A percentile compares a stretch with the other conserved stretches of the same genome.
Conservation (phyloP, 2,888 invertebrate species). For the Druceiella hillmani region DNA sequence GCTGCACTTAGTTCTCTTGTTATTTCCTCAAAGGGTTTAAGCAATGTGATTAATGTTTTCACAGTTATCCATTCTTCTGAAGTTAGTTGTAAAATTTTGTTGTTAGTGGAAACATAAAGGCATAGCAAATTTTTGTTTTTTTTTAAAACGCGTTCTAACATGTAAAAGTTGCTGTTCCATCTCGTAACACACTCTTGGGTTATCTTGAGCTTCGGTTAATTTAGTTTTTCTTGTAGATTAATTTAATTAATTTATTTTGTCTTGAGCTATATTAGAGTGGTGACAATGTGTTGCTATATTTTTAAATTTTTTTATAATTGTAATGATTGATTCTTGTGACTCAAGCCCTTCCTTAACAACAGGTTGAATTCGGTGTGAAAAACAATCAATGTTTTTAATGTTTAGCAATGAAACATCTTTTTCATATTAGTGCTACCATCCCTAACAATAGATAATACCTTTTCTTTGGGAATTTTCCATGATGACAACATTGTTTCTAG, state of each 20-base stretch:
- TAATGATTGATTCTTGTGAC: slow-evolving; percentile 12
- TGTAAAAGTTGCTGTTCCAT: slow-evolving; percentile 19
- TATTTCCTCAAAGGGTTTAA: slow-evolving; percentile 20
- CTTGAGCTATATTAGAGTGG: slow-evolving; percentile 16
- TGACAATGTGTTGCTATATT: slow-evolving; percentile 19
- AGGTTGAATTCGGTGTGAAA: slow-evolving; percentile 12
- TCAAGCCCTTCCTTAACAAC: slow-evolving; percentile 14
- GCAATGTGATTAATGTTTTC: slow-evolving; percentile 16
- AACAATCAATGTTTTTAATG: slow-evolving; percentile 13
- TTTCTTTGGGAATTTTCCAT: slow-evolving; percentile 6
- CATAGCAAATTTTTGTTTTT: slow-evolving; percentile 17
- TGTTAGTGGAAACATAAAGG: slow-evolving; percentile 19
- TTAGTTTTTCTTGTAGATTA: slow-evolving; percentile 16
- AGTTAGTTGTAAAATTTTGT: slow-evolving; percentile 20
- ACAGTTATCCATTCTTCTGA: slow-evolving; percentile 19
- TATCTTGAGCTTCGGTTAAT: slow-evolving; percentile 17
- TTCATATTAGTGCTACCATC: slow-evolving; percentile 4
- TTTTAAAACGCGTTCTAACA: slow-evolving; percentile 18
- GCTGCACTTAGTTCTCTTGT: slow-evolving; percentile 20
- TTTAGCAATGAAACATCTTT: slow-evolving; percentile 6
- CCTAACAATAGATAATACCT: slow-evolving; percentile 4
- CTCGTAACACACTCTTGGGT: slow-evolving; percentile 18
- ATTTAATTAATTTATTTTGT: too few species aligned
- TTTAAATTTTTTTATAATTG: slow-evolving; percentile 17
- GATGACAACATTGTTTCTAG: too few species aligned